These are phyloP conservation scores for Okamejei kenojei DNA, from an alignment of 2,797 vertebrate genomes.

Conservation along the genomic window DNA sequence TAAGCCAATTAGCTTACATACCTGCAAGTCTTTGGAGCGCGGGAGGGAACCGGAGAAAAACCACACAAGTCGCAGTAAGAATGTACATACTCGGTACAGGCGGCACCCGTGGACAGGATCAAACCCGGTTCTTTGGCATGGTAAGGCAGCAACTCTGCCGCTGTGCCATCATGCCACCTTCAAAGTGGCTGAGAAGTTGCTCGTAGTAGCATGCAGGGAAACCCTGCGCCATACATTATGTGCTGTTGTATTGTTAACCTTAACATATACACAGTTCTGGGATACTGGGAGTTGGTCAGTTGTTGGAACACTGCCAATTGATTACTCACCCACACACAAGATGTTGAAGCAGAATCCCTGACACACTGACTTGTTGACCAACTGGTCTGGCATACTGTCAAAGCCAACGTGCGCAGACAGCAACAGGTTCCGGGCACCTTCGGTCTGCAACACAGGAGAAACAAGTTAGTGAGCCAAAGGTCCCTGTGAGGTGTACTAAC, in stretches of 20 bases:
- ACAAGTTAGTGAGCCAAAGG: neutral
- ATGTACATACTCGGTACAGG: too few relatives aligned
- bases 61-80: too few relatives aligned
- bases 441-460: conserved; percentile 63
- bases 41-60: too few relatives aligned
- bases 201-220: too few relatives aligned
- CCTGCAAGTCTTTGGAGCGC: too few relatives aligned
- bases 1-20: too few relatives aligned
- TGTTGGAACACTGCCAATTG: neutral
- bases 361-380: conserved; percentile 98
- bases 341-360: conserved; percentile 99
- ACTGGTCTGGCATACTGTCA: conserved; percentile 98
- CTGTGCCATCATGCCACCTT: too few relatives aligned
- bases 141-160: too few relatives aligned
- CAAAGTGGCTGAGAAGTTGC: too few relatives aligned
- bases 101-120: too few relatives aligned
- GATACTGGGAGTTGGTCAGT: neutral
- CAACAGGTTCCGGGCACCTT: conserved; percentile 83
- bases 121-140: too few relatives aligned
- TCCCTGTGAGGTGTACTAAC: neutral
- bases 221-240: too few relatives aligned
- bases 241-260: neutral
- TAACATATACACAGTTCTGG: neutral
- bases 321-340: conserved; percentile 95
- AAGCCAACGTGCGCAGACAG: conserved; percentile 95